Conservation (phyloP, 2,888 invertebrate genomes). For the Eristalis arbustorum region DNA sequence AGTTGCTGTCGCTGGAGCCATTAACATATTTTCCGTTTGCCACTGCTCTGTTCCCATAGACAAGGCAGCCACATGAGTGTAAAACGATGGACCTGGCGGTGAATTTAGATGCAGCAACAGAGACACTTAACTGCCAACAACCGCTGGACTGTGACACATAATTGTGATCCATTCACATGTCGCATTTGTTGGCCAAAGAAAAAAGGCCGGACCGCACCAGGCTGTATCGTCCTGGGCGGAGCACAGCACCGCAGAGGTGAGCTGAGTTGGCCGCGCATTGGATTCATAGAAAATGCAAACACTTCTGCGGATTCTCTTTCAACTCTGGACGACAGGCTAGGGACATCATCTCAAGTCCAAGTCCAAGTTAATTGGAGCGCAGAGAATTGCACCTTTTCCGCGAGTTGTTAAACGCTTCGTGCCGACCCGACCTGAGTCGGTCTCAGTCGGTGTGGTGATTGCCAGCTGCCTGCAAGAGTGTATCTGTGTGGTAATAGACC, state of each 20-base stretch:
- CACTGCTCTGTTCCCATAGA: slow-evolving; percentile 43
- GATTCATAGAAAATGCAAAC: slow-evolving; percentile 60
- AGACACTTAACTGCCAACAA: slow-evolving; percentile 60
- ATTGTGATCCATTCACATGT: slow-evolving; percentile 57
- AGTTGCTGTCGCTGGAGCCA: slow-evolving; percentile 26
- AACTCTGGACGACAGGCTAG: slow-evolving; percentile 3
- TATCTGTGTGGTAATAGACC: slow-evolving; percentile 65
- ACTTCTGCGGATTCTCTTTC: slow-evolving; percentile 41
- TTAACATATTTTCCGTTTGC: slow-evolving; percentile 64
- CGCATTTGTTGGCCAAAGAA: slow-evolving; percentile 7
- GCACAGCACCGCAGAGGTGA: slow-evolving; percentile 13
- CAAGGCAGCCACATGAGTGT: neutral
- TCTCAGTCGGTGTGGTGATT: slow-evolving; percentile 16
- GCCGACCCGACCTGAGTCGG: neutral
- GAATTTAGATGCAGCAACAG: slow-evolving; percentile 52
- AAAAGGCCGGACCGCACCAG: neutral
- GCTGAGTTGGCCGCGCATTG: neutral
- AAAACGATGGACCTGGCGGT: neutral
- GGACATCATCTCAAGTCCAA: slow-evolving; percentile 20
- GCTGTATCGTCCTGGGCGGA: slow-evolving; percentile 48
- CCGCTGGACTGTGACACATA: slow-evolving; percentile 66
- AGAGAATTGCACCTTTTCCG: slow-evolving; percentile 67
- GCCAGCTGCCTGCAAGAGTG: slow-evolving; percentile 54
- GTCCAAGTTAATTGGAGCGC: slow-evolving; percentile 70
- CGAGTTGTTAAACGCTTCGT: slow-evolving; percentile 32